phyloP scores from a whole-genome alignment of 2,888 invertebrate species.

The Metallyticus violacea region DNA sequence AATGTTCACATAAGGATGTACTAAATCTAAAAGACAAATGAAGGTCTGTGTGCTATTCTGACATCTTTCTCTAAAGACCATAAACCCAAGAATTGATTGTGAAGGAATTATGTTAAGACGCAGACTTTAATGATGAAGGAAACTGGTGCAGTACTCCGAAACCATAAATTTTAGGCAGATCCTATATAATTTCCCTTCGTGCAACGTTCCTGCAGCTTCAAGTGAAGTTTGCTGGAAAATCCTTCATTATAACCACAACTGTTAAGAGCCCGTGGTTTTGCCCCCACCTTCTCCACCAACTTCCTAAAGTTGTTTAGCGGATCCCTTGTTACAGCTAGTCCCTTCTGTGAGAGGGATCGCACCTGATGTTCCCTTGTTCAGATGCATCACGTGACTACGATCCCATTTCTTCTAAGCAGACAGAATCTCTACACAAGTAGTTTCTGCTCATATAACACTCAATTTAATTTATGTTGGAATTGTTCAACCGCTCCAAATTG shows the following conservation, averaged over 20 bases:
- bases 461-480: too few species aligned
- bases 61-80: too few species aligned
- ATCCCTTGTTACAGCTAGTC: background rate
- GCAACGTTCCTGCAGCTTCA: background rate
- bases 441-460: too few species aligned
- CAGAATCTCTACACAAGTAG: background rate
- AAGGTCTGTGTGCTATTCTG: too few species aligned
- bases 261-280: background rate
- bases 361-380: background rate
- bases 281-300: background rate
- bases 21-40: too few species aligned
- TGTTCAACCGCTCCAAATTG: too few species aligned
- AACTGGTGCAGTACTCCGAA: background rate
- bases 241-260: background rate
- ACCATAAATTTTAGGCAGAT: background rate
- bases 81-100: too few species aligned
- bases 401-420: background rate
- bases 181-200: background rate
- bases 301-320: background rate
- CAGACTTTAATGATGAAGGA: background rate
- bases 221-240: background rate
- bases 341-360: background rate
- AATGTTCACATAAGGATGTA: too few species aligned
- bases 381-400: background rate
- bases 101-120: too few species aligned